Evolutionary conservation across 2,113 vertebrate species (phyloP).

Genomic region (Calyptomena viridis): DNA sequence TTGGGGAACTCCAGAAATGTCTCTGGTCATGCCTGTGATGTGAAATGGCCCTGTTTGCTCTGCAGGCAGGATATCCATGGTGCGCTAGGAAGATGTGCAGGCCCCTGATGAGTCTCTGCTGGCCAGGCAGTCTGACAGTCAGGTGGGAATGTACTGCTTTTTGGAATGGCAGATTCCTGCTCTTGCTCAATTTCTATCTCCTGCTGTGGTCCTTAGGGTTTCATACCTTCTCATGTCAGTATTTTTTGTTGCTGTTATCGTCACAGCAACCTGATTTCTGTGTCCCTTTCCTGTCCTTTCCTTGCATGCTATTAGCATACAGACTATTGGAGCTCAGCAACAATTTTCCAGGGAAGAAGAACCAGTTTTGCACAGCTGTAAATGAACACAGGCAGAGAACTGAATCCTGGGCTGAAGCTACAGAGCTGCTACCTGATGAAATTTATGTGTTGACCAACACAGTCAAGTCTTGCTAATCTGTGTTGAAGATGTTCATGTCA

Average conservation of each 20-base stretch:
- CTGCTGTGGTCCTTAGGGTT: background rate
- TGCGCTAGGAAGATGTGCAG: background rate
- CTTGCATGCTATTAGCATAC: background rate
- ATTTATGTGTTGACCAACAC: background rate
- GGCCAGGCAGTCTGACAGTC: background rate
- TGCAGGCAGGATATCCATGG: background rate
- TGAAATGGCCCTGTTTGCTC: background rate
- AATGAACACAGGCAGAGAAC: background rate
- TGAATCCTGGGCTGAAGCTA: background rate
- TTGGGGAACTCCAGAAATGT: background rate
- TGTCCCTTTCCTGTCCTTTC: background rate
- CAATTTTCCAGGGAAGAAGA: background rate
- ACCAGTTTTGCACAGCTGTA: background rate
- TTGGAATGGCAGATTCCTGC: rapidly evolving
- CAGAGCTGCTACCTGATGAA: background rate
- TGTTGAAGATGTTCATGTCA: background rate
- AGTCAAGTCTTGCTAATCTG: background rate
- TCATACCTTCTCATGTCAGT: rapidly evolving
- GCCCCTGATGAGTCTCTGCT: background rate
- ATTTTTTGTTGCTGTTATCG: background rate
- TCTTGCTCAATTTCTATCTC: background rate
- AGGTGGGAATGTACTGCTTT: background rate
- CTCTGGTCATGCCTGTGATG: rapidly evolving
- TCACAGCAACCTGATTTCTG: background rate
- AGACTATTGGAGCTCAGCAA: background rate